phyloP scores from a whole-genome alignment of 2,113 vertebrate genomes.

The Gymnocephalus cernua region DNA sequence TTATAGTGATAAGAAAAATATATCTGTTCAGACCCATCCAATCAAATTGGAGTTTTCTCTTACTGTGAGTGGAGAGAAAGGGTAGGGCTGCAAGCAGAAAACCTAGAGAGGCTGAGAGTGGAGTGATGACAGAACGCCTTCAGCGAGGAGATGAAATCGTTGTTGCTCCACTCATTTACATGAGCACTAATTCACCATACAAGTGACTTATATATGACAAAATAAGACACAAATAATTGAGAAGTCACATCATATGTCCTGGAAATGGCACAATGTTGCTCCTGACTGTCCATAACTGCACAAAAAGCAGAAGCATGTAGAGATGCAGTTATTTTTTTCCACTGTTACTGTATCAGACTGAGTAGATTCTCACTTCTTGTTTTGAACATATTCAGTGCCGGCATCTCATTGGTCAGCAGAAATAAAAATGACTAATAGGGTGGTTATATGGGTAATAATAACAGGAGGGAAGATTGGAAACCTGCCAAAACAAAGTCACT shows the following conservation, averaged over 20 bases:
- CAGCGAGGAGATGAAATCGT: background rate
- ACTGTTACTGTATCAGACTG: background rate
- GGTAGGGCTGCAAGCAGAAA: slow-evolving; percentile 4
- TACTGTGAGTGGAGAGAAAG: background rate
- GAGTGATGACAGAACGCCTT: slow-evolving; percentile 1
- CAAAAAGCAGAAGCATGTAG: slow-evolving; percentile 3
- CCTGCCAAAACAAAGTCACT: background rate
- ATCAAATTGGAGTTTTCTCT: slow-evolving; percentile 8
- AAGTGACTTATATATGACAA: background rate
- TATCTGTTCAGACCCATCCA: slow-evolving; percentile 3
- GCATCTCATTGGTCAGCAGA: slow-evolving; percentile 24
- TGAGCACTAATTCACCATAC: background rate
- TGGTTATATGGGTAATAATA: background rate
- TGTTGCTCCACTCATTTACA: background rate
- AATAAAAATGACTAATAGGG: slow-evolving; percentile 12
- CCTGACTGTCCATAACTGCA: slow-evolving; percentile 5
- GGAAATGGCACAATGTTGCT: background rate
- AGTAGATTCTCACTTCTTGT: slow-evolving; percentile 28
- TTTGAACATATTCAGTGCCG: slow-evolving; percentile 29
- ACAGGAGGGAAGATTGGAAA: background rate
- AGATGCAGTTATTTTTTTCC: background rate
- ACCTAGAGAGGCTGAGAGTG: slow-evolving; percentile 12
- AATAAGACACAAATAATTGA: background rate
- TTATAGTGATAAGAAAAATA: slow-evolving; percentile 3
- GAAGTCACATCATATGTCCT: background rate